Evolutionary conservation across 2,888 invertebrate genomes (phyloP), one percentile per base, ranked within the genome.

Genomic region (Ectemnius lituratus): DNA sequence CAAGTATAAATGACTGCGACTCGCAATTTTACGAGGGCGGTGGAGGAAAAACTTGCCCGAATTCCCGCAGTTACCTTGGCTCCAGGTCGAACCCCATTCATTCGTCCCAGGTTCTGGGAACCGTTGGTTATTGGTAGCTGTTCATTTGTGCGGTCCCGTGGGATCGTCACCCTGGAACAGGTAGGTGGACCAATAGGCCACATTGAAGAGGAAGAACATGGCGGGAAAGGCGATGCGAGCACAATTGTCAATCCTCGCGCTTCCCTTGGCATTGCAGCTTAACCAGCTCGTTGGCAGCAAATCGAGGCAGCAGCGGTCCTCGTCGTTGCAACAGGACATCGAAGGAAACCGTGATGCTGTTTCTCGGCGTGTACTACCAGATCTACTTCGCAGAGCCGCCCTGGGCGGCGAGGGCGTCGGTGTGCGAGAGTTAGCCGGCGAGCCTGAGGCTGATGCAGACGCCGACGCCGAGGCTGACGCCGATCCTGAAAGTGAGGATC

Each of bases 191-290:
- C 98, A 98, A 92, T 98, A 98, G 91, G 96, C 96, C 91, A 97
- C 93, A 92, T 98, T 98, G 93, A 98, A 98, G 86, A 98, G 93
- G 83, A 97, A 96, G 92, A 98, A 98, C 87, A 97, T 96, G 89
- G 98, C 93, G 77, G 98, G 98, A 92, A 98, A 98, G 84, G 96
- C 96, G 92, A 98, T 97, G 90, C 98, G 94, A 73, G 98, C 97
- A 90, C 98, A 96, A 92, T 98, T 98, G 92, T 98, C 98, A 91
- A 98, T 98, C 91, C 97, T 94, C 93, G 90, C 90, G 76, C 90
- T 90, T 62, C 91, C 91, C 49, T 88, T 86, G 14, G 88, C 87
- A 66, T 78, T 78, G 70, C 89, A 88, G 67, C 83, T 86, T 81
- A 88, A 89, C 85, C 88, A 87, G 14, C 86, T 82, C 2, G 79